Conservation (phyloP, 2,797 vertebrate genomes). For the Antennarius maculatus region DNA sequence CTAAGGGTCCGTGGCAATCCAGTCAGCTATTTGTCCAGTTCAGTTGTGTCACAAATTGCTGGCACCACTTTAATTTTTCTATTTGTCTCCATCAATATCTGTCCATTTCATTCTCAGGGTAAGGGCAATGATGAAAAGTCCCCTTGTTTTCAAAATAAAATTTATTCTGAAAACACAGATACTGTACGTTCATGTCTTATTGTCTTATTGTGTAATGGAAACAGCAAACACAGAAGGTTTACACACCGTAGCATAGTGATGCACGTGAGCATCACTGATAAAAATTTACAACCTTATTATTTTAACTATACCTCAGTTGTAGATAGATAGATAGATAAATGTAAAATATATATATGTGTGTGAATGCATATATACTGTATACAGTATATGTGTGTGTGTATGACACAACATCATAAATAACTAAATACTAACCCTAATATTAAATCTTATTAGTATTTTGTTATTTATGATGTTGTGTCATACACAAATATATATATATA, state of each 20-base stretch:
- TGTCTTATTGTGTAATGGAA: background rate
- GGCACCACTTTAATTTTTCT: conserved; percentile 15
- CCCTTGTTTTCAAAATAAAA: conserved; percentile 4
- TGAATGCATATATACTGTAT: too few relatives aligned
- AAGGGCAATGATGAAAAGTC: background rate
- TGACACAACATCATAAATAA: too few relatives aligned
- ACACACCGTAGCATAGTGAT: background rate
- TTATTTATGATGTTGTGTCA: too few relatives aligned
- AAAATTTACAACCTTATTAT: background rate
- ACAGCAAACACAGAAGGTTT: conserved; percentile 3
- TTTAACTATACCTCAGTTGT: background rate
- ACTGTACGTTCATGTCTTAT: background rate
- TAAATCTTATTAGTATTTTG: too few relatives aligned
- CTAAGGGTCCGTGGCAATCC: conserved; percentile 38
- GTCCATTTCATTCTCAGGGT: background rate
- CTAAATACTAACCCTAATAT: too few relatives aligned
- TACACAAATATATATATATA: too few relatives aligned
- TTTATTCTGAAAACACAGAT: background rate
- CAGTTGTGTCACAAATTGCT: conserved; percentile 30
- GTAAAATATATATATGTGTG: too few relatives aligned
- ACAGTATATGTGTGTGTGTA: too few relatives aligned
- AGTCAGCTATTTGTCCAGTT: conserved; percentile 57
- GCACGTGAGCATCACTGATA: background rate
- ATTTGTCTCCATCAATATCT: conserved; percentile 20
- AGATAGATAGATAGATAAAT: too few relatives aligned